Base-by-base conservation (phyloP, 2,797 vertebrate species). In the Vireo griseus region DNA sequence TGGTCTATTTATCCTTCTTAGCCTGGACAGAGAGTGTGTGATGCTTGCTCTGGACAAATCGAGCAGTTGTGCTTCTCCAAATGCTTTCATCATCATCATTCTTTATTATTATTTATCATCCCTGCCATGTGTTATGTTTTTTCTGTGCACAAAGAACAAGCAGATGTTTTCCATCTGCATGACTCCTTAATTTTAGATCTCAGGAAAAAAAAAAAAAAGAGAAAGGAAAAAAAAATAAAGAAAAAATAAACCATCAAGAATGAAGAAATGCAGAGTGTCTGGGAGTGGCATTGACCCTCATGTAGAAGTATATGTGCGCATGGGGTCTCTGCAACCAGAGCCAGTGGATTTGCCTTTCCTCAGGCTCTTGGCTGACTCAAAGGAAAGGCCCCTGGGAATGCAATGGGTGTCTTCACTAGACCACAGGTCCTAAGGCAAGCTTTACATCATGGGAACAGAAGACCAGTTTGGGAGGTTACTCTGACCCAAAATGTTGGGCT, bases 61-160 rank as follows among this genome's bases (percentile, higher is more conserved):
- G 75, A 96, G 88, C 81, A 37, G 25, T 62, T 87, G 37, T 2
- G 33, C 58, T 13, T 95, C 69, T 90, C 92, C 94, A 94, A 96
- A 92, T 90, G 57, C 72, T 95, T 95, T 94, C 86, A 95, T 92
- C 95, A 86, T 95, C 57, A 44, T 68, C 76, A 51, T 93, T 92
- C 96, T 97, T 96, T 96, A 96, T 96, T 95, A 94, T 95, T 96
- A 96, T 94, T 96, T 95, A 95, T 97, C 94, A 88, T 86, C 26
- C 19, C 47, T 91, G 58, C 87, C 85, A 91, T 90, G 86, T 95
- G 95, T 93, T 96, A 85, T 88, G 68, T 72, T 93, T 96, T 94
- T 97, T 96, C 96, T 76, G 22, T 7, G 25, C 82, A 92, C 69
- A 95, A 96, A 95, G 89, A 86, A 86, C 69, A 91, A 51, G 55